Evolutionary conservation across 2,888 invertebrate species (phyloP).

Genomic region (Tetragonisca angustula): DNA sequence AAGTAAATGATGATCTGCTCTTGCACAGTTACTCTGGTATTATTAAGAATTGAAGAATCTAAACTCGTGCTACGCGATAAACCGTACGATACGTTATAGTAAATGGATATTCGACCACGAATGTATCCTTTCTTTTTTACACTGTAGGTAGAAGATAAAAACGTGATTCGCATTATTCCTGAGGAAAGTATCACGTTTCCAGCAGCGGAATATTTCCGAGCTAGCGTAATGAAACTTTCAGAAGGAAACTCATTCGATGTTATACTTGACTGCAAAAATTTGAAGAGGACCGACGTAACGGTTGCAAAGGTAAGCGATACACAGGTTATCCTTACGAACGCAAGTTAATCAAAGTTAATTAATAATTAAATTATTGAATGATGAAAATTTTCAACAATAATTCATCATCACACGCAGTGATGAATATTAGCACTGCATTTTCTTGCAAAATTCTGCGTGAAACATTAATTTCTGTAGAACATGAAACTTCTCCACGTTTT

Average conservation of each 20-base stretch:
- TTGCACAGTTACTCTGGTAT: neutral
- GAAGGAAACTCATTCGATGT: constrained; percentile 74
- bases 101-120: too few relatives aligned
- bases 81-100: neutral
- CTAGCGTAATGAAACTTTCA: constrained; percentile 81
- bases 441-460: too few relatives aligned
- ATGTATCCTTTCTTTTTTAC: neutral
- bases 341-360: too few relatives aligned
- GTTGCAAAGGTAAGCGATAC: constrained; percentile 85
- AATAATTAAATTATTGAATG: too few relatives aligned
- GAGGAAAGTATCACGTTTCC: constrained; percentile 91
- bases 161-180: constrained; percentile 87
- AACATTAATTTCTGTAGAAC: too few relatives aligned
- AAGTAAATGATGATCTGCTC: neutral
- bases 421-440: too few relatives aligned
- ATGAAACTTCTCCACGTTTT: too few relatives aligned
- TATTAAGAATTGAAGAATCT: neutral
- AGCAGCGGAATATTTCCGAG: constrained; percentile 91
- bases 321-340: neutral
- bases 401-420: too few relatives aligned
- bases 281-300: constrained; percentile 87
- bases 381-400: too few relatives aligned
- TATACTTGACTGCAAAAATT: constrained; percentile 85
- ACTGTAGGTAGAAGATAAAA: constrained; percentile 78
- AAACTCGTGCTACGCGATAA: neutral